A percentile compares a stretch with the other conserved stretches of the same genome.
Conservation (phyloP, 2,113 vertebrate genomes). For the Oryzias woworae region DNA sequence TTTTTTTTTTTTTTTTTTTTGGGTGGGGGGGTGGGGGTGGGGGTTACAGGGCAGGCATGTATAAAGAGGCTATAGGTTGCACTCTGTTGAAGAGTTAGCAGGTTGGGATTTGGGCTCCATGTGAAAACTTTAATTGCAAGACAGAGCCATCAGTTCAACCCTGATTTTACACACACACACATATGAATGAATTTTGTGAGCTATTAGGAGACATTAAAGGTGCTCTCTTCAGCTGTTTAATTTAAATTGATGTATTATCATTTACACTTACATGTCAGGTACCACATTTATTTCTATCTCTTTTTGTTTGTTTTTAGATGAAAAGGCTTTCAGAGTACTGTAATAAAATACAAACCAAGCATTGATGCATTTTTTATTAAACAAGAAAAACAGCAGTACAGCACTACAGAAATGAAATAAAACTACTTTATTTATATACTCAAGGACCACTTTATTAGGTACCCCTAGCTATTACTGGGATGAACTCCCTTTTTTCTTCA, state of each 20-base stretch:
- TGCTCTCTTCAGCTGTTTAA: not conserved
- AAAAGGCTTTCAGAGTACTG: conserved; percentile 6
- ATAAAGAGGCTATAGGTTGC: conserved; percentile 38
- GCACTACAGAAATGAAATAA: conserved; percentile 15
- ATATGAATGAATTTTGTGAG: conserved; percentile 1
- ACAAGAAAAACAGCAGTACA: conserved; percentile 22
- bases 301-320: conserved; percentile 9
- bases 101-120: conserved; percentile 67
- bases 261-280: not conserved
- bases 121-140: conserved; percentile 73
- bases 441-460: no score
- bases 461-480: no score
- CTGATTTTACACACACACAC: conserved; percentile 59
- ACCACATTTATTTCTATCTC: conserved; percentile 5
- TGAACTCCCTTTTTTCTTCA: no score
- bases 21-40: no score
- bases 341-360: conserved; percentile 30
- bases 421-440: no score
- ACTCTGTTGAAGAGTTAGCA: conserved; percentile 58
- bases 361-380: conserved; percentile 24
- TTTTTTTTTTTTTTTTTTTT: conserved; percentile 4
- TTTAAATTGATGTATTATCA: not conserved
- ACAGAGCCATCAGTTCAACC: conserved; percentile 65
- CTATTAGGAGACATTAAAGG: no score
- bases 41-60: not conserved